phyloP scores from a whole-genome alignment of 2,113 vertebrate species.

The Limanda limanda region DNA sequence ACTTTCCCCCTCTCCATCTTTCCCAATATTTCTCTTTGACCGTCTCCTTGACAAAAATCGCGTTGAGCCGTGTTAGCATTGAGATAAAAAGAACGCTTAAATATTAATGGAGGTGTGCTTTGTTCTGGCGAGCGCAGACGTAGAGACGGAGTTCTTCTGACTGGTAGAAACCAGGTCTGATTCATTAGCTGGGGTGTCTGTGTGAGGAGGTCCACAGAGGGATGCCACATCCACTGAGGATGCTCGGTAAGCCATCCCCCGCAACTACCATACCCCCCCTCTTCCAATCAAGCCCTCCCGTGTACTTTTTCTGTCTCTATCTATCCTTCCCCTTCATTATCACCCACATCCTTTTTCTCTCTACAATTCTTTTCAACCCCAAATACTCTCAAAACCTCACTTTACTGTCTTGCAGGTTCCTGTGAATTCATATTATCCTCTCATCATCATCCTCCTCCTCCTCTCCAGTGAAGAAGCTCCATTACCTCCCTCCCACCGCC shows the following conservation, averaged over 20 bases:
- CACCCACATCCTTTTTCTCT: constrained; percentile 53
- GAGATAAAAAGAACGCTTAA: constrained; percentile 94
- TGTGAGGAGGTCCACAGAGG: constrained; percentile 87
- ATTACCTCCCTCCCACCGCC: constrained; percentile 22
- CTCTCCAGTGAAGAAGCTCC: constrained; percentile 30
- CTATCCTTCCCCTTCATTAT: constrained; percentile 51
- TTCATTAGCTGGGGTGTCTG: constrained; percentile 94
- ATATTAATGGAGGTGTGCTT: constrained; percentile 95
- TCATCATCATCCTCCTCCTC: constrained; percentile 24
- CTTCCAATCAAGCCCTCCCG: constrained; percentile 59
- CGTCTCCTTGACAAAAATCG: constrained; percentile 79
- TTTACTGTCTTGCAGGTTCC: constrained; percentile 8
- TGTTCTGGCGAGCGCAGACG: constrained; percentile 88
- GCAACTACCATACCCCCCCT: constrained; percentile 23
- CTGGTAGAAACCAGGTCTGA: constrained; percentile 86
- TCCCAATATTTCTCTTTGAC: constrained; percentile 68
- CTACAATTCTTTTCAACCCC: constrained; percentile 44
- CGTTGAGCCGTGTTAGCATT: constrained; percentile 90
- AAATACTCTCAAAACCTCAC: constrained; percentile 36
- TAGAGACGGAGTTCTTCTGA: constrained; percentile 85
- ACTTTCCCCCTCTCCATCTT: constrained; percentile 47
- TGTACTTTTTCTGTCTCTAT: constrained; percentile 20
- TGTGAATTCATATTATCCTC: constrained; percentile 18
- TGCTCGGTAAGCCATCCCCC: constrained; percentile 51
- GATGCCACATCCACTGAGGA: constrained; percentile 91